These are phyloP conservation scores for Psittacara wagleri DNA, from an alignment of 2,113 vertebrate genomes.

Conservation along the genomic window DNA sequence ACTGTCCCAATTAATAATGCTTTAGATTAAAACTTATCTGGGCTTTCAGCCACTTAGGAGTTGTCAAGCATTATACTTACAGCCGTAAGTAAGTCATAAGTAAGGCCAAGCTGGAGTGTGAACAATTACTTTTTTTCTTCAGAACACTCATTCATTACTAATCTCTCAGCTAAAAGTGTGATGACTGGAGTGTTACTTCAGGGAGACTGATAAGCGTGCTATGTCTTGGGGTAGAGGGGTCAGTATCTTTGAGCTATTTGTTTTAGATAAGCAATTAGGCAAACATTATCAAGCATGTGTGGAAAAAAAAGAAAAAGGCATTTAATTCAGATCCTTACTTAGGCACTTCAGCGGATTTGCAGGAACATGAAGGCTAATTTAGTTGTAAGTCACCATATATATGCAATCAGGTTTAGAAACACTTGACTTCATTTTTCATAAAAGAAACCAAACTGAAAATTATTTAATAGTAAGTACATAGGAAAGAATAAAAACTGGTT, in stretches of 20 bases:
- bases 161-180: slow-evolving; percentile 13
- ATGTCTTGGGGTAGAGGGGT: neutral
- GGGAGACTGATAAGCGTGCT: neutral
- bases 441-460: neutral
- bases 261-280: slow-evolving; percentile 28
- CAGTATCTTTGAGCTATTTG: neutral
- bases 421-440: neutral
- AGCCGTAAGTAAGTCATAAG: neutral
- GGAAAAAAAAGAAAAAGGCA: neutral
- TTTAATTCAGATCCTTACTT: slow-evolving; percentile 7
- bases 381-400: neutral
- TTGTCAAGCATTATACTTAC: neutral
- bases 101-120: neutral
- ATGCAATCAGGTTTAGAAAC: neutral
- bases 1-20: neutral
- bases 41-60: neutral
- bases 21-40: slow-evolving; percentile 17
- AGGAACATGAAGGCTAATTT: neutral
- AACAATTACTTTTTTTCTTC: neutral
- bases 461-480: neutral
- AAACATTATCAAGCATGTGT: neutral
- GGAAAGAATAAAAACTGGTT: neutral
- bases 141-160: neutral
- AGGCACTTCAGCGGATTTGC: neutral
- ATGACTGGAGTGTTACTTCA: slow-evolving; percentile 26